Conservation (phyloP, 2,113 vertebrate genomes). For the Delphinapterus leucas region DNA sequence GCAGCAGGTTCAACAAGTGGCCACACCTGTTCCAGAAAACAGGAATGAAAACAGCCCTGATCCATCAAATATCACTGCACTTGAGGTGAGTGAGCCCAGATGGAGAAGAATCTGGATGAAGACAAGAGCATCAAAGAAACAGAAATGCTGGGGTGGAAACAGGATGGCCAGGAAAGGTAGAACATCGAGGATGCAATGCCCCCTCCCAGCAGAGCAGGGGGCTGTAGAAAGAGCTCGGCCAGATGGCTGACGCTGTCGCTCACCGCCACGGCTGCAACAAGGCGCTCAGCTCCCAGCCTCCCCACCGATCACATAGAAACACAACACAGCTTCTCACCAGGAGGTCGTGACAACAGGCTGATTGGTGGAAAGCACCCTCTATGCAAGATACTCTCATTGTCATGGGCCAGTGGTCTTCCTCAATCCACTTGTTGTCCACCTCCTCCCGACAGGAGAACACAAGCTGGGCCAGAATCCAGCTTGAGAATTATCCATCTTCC, state of each 20-base stretch:
- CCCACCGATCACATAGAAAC: neutral
- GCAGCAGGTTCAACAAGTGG: neutral
- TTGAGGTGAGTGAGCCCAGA: neutral
- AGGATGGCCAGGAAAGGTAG: neutral
- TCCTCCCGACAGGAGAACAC: neutral
- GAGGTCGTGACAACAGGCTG: no score
- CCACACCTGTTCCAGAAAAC: neutral
- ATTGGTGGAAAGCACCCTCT: neutral
- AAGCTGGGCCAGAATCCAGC: neutral
- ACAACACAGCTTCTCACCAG: neutral
- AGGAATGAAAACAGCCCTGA: neutral
- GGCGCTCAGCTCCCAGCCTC: neutral
- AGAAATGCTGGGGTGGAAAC: neutral
- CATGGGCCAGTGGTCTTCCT: neutral
- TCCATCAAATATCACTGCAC: neutral
- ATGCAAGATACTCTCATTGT: neutral
- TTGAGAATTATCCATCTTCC: neutral
- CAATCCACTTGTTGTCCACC: neutral
- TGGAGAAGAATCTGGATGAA: neutral
- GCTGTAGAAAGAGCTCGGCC: neutral
- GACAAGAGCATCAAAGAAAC: neutral
- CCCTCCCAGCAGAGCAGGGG: neutral
- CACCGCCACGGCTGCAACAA: neutral
- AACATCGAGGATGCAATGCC: neutral
- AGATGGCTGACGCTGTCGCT: no score